Evolutionary conservation across 2,888 invertebrate genomes (phyloP).

Genomic region (Acleris laterana): DNA sequence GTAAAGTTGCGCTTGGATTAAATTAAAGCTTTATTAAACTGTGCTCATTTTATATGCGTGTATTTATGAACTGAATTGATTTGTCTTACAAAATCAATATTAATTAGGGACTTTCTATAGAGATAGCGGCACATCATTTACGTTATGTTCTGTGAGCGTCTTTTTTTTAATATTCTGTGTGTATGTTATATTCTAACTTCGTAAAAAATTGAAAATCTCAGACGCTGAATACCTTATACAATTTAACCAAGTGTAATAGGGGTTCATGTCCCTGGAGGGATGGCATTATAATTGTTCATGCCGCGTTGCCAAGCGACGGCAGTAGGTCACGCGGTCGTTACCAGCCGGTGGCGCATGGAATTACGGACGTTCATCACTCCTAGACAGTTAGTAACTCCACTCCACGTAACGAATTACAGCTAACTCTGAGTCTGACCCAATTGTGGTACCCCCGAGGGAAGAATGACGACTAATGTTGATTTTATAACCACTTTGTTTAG

Average conservation of each 20-base stretch:
- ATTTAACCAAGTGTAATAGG: background rate
- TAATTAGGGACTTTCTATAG: no score
- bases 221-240: background rate
- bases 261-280: slow-evolving; percentile 16
- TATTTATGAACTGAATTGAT: background rate
- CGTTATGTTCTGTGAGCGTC: no score
- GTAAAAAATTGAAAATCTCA: background rate
- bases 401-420: background rate
- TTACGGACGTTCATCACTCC: slow-evolving; percentile 32
- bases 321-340: slow-evolving; percentile 52
- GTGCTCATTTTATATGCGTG: background rate
- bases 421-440: background rate
- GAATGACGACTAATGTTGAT: no score
- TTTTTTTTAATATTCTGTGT: no score
- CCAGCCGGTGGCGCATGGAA: slow-evolving; percentile 33
- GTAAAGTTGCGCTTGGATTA: slow-evolving; percentile 16
- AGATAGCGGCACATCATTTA: no score
- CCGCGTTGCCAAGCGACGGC: slow-evolving; percentile 48
- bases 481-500: no score
- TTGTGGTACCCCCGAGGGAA: background rate
- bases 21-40: slow-evolving; percentile 22
- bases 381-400: background rate
- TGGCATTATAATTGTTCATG: slow-evolving; percentile 43
- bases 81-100: no score
- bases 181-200: no score